Evolutionary conservation across 2,888 invertebrate genomes (phyloP).

Genomic region (Oligia fasciuncula): DNA sequence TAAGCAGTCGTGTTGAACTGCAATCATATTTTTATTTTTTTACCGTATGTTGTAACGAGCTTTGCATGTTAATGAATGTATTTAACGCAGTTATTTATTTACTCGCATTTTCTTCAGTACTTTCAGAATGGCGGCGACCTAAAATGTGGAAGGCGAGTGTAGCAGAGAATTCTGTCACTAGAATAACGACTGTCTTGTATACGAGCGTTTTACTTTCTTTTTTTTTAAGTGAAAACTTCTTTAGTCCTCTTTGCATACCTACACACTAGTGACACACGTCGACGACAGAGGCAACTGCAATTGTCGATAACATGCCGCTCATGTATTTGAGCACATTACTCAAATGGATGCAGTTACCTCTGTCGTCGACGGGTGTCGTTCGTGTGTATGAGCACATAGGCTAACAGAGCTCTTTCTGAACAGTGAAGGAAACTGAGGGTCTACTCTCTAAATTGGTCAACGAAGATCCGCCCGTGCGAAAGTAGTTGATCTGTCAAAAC

Average conservation of each 20-base stretch:
- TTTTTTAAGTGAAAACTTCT: neutral
- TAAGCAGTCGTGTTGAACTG: slow-evolving; percentile 56
- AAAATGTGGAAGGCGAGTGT: slow-evolving; percentile 53
- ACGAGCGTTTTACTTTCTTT: slow-evolving; percentile 27
- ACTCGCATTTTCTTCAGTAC: slow-evolving; percentile 59
- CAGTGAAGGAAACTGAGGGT: neutral
- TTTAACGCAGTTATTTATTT: slow-evolving; percentile 67
- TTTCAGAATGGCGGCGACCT: slow-evolving; percentile 55
- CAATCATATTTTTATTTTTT: slow-evolving; percentile 61
- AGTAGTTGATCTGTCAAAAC: neutral
- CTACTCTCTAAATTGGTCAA: neutral
- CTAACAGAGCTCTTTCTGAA: neutral
- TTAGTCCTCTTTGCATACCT: neutral
- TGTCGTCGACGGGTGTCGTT: no score
- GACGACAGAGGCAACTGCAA: neutral
- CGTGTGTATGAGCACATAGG: neutral
- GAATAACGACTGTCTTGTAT: slow-evolving; percentile 37
- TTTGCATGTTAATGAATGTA: slow-evolving; percentile 69
- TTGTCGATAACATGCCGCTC: no score
- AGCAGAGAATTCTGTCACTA: slow-evolving; percentile 35
- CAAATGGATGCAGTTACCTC: no score
- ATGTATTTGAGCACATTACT: no score
- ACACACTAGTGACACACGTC: neutral
- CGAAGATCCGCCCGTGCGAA: neutral
- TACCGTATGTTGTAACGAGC: slow-evolving; percentile 60